phyloP scores from a whole-genome alignment of 1,140 invertebrate species.

The Drosophila pectinifera region DNA sequence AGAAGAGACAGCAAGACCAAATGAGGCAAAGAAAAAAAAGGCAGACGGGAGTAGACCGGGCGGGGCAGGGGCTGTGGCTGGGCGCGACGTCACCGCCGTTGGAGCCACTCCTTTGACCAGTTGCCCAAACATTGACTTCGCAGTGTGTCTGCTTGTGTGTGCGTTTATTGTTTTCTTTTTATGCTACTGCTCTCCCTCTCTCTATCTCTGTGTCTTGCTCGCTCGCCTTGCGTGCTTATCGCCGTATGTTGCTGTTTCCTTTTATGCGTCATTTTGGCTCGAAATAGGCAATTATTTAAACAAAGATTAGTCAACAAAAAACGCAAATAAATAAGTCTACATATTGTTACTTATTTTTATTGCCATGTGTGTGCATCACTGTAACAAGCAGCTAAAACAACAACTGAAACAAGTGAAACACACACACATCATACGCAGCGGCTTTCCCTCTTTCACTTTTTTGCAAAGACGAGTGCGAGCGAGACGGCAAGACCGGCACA shows the following conservation, averaged over 20 bases:
- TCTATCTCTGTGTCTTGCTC: constrained; percentile 21
- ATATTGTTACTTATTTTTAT: constrained; percentile 49
- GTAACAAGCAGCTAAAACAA: constrained; percentile 33
- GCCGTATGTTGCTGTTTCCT: constrained; percentile 42
- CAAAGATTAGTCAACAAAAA: constrained; percentile 72
- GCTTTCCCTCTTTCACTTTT: constrained; percentile 34
- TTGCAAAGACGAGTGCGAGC: constrained; percentile 16
- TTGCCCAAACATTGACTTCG: constrained; percentile 45
- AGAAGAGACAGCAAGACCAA: constrained; percentile 35
- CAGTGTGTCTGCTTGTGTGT: constrained; percentile 26
- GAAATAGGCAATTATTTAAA: constrained; percentile 78
- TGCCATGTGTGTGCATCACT: constrained; percentile 52
- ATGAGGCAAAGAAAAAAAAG: constrained; percentile 25
- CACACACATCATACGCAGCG: neutral
- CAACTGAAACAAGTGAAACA: constrained; percentile 4
- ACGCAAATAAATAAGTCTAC: constrained; percentile 61
- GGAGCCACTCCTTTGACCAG: constrained; percentile 70
- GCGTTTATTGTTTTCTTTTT: constrained; percentile 60
- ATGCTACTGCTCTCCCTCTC: constrained; percentile 38
- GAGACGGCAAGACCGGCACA: constrained; percentile 15
- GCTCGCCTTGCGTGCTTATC: constrained; percentile 36
- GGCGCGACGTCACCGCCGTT: constrained; percentile 59
- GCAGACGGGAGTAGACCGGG: constrained; percentile 6
- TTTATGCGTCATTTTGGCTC: constrained; percentile 68
- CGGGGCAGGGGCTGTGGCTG: constrained; percentile 31